Base-by-base conservation (phyloP, 2,113 vertebrate species). In the Odontophorus gujanensis region DNA sequence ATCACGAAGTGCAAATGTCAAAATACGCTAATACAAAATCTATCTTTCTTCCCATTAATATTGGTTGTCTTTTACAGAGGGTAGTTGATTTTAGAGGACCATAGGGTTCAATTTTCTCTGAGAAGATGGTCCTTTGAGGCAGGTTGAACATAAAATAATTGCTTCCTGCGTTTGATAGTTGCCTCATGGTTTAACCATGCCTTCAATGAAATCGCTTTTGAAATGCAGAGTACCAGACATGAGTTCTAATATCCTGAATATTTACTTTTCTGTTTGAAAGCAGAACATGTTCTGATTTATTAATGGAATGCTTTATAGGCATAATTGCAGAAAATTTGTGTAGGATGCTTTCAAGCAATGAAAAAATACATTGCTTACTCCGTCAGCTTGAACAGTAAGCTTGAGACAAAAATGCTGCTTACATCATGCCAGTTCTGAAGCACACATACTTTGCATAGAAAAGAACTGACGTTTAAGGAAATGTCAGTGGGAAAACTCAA, bases 1-100 rank as follows among this genome's bases (percentile, higher is more conserved):
- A 71, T 83, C 36, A 67, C 16, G 32, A 12, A 85, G 30, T 91
- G 87, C 93, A 93, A 92, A 73, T 85, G 47, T 89, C 81, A 82
- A 87, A 93, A 82, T 74, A 83, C 32, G 85, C 25, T 66, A 87
- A 73, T 55, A 43, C 73, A 50, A 58, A 11, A 32, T 25, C 32
- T 38, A 12, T 74, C 28, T 68, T 75, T 25, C 10, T 7, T 78
- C 6, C 11, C 74, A 26, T 81, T 93, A 74, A 55, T 72, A 86
- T 21, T 43, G 5, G 14, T 38, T 89, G 28, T 38, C 65, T 82
- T 89, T 93, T 87, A 69, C 21, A 76, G 18, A 62, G 19, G 16
- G 65, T 32, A 79, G 19, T 22, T 89, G 32, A 2, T 50, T 91
- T 73, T 76, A 82, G 67, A 90, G 30, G 50, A 68, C 51, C 13